Evolutionary conservation across 1,140 invertebrate species (phyloP), one percentile per base, ranked within the genome.

Genomic region (Apolygus lucorum): DNA sequence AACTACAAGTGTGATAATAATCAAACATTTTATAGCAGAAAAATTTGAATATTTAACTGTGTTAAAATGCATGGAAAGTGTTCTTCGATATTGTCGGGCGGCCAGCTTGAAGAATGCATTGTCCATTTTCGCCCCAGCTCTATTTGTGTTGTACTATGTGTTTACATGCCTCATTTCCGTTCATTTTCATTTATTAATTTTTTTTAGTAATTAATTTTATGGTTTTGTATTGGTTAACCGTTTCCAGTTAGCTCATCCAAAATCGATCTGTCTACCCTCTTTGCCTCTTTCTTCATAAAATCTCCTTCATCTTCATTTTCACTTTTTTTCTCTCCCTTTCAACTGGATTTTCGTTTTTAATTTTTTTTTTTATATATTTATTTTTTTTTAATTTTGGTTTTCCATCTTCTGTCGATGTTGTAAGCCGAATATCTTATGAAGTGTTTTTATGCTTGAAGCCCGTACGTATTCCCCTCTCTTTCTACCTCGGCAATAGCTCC

Each of bases 401-500:
- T 28, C n/a, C 34, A 22, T 65, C n/a, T 70, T 34, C 42, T 49
- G 28, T 62, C 63, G 68, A 63, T 70, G 68, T 65, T 70, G 68
- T 70, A 70, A 70, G 68, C 63, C 68, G 68, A 62, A 59, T 59
- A 59, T 49, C 8, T 17, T 49, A 63, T n/a, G n/a, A 27, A 63
- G 28, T 54, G 29, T 63, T 14, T 70, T 54, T 52, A 62, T 70
- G 68, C 63, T 54, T 68, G 67, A 42, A 64, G 68, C 63, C 68
- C 63, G 63, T 70, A 59, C 49, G 52, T 63, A 63, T 65, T 29
- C 29, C 28, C 34, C 34, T 69, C 59, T 27, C 42, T 65, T 52
- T 70, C 64, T 42, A 63, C 4, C 28, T 2, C 62, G 49, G 63
- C 68, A 70, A 68, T 28, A 27, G 67, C 67, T 68, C 67, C n/a